Conservation (phyloP, 23 tunicate genomes). For the Botrylloides violaceus region DNA sequence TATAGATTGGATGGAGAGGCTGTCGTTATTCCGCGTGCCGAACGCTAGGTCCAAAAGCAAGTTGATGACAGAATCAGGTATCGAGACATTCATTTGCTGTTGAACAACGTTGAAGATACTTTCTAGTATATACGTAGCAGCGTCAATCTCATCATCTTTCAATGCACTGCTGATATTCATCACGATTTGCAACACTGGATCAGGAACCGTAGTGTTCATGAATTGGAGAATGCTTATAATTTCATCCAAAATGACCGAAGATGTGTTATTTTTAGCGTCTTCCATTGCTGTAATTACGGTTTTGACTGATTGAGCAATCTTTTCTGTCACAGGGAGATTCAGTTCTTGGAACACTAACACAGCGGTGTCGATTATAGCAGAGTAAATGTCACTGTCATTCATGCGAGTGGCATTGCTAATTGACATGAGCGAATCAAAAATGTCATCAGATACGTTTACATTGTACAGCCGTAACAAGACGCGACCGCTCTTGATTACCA, state of each 20-base stretch:
- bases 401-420: background rate
- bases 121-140: background rate
- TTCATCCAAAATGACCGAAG: background rate
- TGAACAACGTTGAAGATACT: background rate
- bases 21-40: background rate
- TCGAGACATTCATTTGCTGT: background rate
- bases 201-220: background rate
- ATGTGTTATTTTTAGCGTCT: background rate
- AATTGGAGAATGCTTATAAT: background rate
- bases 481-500: too few species aligned
- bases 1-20: too few species aligned
- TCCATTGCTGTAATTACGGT: background rate
- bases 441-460: too few species aligned
- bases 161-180: background rate
- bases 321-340: background rate
- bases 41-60: background rate
- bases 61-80: background rate
- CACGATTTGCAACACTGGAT: background rate
- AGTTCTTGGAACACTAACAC: background rate
- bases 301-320: background rate
- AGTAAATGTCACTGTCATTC: background rate
- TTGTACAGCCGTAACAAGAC: too few species aligned
- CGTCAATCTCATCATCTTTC: background rate
- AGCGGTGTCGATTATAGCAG: background rate
- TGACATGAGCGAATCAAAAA: background rate